phyloP scores from a whole-genome alignment of 2,888 invertebrate genomes.

The Melanophora roralis region DNA sequence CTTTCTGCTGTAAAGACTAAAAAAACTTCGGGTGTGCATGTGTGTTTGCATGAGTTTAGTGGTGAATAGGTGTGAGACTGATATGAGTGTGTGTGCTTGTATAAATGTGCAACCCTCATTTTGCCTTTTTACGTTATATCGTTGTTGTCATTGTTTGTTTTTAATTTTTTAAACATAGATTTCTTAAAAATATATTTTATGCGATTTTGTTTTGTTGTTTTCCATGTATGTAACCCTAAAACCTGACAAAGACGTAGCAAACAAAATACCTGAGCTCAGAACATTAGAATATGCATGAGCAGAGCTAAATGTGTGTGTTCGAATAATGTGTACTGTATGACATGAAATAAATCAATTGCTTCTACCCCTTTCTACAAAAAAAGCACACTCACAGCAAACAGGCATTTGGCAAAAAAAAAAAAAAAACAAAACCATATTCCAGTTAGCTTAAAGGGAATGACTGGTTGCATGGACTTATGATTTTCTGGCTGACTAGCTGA shows the following conservation, averaged over 20 bases:
- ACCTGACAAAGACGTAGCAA: constrained; percentile 2
- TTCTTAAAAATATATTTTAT: constrained; percentile 34
- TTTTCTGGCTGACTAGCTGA: no score
- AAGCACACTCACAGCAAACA: not conserved
- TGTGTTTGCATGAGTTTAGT: not conserved
- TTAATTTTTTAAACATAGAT: not conserved
- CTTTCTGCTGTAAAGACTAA: constrained; percentile 33
- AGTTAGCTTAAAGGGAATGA: constrained; percentile 20
- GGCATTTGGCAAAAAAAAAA: constrained; percentile 2
- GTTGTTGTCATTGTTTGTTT: constrained; percentile 25
- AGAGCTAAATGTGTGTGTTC: not conserved
- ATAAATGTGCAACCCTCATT: constrained; percentile 54
- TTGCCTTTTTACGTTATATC: constrained; percentile 31
- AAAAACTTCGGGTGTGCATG: constrained; percentile 5
- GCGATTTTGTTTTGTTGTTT: constrained; percentile 21
- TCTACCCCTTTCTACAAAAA: constrained; percentile 14
- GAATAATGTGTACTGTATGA: constrained; percentile 17
- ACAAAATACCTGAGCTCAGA: constrained; percentile 55
- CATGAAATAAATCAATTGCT: constrained; percentile 58
- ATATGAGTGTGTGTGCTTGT: not conserved
- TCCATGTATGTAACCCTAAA: constrained; percentile 36
- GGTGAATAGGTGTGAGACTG: constrained; percentile 15
- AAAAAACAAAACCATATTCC: constrained; percentile 19
- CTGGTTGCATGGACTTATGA: not conserved
- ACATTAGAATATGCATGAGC: constrained; percentile 42